Evolutionary conservation across 2,797 vertebrate genomes (phyloP), one percentile per base, ranked within the genome.

Genomic region (Lagodon rhomboides): DNA sequence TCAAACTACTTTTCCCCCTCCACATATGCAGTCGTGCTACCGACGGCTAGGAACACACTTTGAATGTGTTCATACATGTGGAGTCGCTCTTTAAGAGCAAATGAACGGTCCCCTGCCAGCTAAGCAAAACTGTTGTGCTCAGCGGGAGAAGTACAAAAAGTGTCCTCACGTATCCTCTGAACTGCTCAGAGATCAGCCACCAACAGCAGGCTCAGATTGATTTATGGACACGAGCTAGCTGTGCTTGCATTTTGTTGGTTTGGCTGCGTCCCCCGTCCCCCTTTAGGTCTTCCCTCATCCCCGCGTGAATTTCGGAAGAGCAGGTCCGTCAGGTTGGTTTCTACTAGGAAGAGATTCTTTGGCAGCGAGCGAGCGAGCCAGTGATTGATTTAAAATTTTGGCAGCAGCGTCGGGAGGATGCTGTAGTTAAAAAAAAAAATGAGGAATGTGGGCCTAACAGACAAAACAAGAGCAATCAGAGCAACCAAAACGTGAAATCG

Each of bases 361-460:
- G 41, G 51, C 43, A 68, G 3, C 18, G 12, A 53, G 38, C 9
- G 4, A 53, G 38, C 9, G 4, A 30, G 13, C 10, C n/a, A n/a
- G n/a, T n/a, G 23, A 75, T 51, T 61, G 63, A 75, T 72, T 75
- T 3, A 34, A 5, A 23, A 50, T 68, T 54, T 38, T 68, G 63
- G 68, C 74, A 46, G n/a, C 50, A 54, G 67, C 18, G 7, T 30
- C 65, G 50, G 73, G 13, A 63, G 16, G 30, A 53, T 50, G 30
- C 25, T 60, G 73, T 22, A 8, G 11, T 60, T 75, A 34, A 59
- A 70, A 74, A 18, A 74, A 18, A 53, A 55, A 54, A 49, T 23
- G 49, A 60, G 23, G 22, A 51, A 62, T 2, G 8, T 13, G 10
- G 34, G 22, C 53, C 53, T 56, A 34, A 34, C 47, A 50, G 47